These are phyloP conservation scores for Spea hammondii DNA, from an alignment of 2,797 vertebrate species.

Conservation along the genomic window DNA sequence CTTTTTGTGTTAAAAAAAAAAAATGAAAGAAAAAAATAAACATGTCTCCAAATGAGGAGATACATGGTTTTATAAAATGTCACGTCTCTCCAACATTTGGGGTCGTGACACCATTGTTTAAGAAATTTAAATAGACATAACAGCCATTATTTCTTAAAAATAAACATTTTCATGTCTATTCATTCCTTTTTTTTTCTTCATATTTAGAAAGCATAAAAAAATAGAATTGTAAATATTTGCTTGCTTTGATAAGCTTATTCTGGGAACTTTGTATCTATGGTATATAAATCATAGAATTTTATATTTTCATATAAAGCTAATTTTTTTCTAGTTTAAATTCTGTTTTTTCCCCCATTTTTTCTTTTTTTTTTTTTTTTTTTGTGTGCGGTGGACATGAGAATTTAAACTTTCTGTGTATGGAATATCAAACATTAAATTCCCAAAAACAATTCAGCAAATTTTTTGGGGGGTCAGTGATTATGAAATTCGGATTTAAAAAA, in stretches of 20 bases:
- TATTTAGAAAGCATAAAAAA: constrained; percentile 70
- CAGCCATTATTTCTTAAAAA: constrained; percentile 70
- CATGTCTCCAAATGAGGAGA: constrained; percentile 79
- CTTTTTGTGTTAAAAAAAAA: constrained; percentile 63
- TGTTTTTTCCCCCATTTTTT: constrained; percentile 67
- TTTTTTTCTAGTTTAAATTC: constrained; percentile 78
- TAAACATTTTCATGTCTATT: constrained; percentile 60
- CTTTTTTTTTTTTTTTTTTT: constrained; percentile 53
- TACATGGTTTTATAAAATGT: constrained; percentile 75
- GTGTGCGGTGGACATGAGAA: constrained; percentile 72
- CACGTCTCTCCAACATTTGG: constrained; percentile 90
- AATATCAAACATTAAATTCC: constrained; percentile 74
- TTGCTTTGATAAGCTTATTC: constrained; percentile 82
- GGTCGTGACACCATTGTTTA: constrained; percentile 75
- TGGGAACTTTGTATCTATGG: constrained; percentile 83
- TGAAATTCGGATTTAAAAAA: constrained; percentile 69
- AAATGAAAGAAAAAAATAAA: constrained; percentile 55
- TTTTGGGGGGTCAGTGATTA: constrained; percentile 83
- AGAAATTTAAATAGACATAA: constrained; percentile 71
- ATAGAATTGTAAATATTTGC: constrained; percentile 85
- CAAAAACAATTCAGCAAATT: constrained; percentile 69
- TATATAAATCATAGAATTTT: constrained; percentile 90
- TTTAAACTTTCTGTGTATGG: constrained; percentile 71
- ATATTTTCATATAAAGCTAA: constrained; percentile 94
- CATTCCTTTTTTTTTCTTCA: constrained; percentile 63